A percentile compares a stretch with the other conserved stretches of the same genome.
These are phyloP conservation scores for Cheilosia vernalis DNA, from an alignment of 2,888 invertebrate species.

Conservation along the genomic window DNA sequence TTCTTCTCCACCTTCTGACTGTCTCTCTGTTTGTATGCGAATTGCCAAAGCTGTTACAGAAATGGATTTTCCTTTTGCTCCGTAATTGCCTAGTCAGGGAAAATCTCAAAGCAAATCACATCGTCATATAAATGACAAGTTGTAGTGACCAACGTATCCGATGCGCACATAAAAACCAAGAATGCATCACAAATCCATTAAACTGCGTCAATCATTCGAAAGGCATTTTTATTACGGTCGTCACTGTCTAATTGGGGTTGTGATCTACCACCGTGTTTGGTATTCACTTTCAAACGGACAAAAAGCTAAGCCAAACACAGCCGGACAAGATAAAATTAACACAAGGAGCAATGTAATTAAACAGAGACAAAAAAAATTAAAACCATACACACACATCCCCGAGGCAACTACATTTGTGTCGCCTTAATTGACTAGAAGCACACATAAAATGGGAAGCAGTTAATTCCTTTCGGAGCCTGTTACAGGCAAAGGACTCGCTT, in stretches of 20 bases:
- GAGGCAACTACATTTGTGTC: background rate
- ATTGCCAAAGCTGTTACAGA: slow-evolving; percentile 8
- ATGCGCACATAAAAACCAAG: slow-evolving; percentile 14
- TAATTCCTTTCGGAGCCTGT: slow-evolving; percentile 20
- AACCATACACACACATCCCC: no score
- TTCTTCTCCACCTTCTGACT: background rate
- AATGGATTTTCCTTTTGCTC: background rate
- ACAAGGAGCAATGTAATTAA: slow-evolving; percentile 4
- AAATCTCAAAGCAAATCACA: slow-evolving; percentile 23
- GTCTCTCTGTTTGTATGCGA: background rate
- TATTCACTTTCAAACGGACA: background rate
- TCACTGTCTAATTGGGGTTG: slow-evolving; percentile 24
- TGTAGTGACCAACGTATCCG: slow-evolving; percentile 7
- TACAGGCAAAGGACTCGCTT: background rate
- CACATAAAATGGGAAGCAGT: slow-evolving; percentile 47
- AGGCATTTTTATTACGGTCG: slow-evolving; percentile 47
- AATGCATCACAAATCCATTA: slow-evolving; percentile 57
- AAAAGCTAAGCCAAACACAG: background rate
- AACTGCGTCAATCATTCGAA: slow-evolving; percentile 52
- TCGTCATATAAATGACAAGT: slow-evolving; percentile 13
- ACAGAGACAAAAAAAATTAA: background rate
- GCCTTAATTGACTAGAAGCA: slow-evolving; percentile 7
- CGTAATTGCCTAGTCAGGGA: slow-evolving; percentile 20
- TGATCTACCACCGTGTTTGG: slow-evolving; percentile 4
- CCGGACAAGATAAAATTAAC: background rate